Evolutionary conservation across 2,797 vertebrate genomes (phyloP).

Genomic region (Hydrocynus forskahlii): DNA sequence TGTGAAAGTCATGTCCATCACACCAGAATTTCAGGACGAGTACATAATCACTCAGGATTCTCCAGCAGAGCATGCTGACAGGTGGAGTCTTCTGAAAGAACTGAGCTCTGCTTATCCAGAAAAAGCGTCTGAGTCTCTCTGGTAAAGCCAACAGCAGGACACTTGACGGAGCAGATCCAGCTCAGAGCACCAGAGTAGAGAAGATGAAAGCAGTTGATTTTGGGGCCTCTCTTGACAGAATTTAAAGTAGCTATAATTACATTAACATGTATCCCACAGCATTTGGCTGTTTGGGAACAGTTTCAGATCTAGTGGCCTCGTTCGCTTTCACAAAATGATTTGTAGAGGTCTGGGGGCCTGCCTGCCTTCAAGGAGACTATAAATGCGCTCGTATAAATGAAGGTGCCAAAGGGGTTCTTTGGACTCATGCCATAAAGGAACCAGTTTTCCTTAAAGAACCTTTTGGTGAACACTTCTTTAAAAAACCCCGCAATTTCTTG

Average conservation of each 20-base stretch:
- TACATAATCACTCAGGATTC: not conserved
- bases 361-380: conserved; percentile 9
- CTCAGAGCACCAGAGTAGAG: not conserved
- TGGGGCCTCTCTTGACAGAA: not conserved
- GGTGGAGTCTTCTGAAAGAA: not conserved
- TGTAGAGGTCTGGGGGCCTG: not conserved
- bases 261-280: not conserved
- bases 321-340: too few relatives aligned
- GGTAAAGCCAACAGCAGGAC: not conserved
- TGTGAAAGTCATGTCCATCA: too few relatives aligned
- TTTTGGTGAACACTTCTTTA: too few relatives aligned
- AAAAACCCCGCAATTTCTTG: too few relatives aligned
- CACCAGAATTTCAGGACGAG: not conserved
- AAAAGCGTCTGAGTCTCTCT: not conserved
- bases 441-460: not conserved
- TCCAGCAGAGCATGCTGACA: not conserved
- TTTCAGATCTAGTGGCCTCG: not conserved
- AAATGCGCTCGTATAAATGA: not conserved
- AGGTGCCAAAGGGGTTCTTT: not conserved
- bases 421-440: not conserved
- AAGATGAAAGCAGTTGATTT: conserved; percentile 9
- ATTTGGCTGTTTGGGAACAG: not conserved
- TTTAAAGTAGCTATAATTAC: not conserved
- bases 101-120: not conserved
- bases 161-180: not conserved